Percentiles rank a stretch among this genome's conserved stretches.
phyloP scores from a whole-genome alignment of 1,140 invertebrate species.

The Spodoptera frugiperda region DNA sequence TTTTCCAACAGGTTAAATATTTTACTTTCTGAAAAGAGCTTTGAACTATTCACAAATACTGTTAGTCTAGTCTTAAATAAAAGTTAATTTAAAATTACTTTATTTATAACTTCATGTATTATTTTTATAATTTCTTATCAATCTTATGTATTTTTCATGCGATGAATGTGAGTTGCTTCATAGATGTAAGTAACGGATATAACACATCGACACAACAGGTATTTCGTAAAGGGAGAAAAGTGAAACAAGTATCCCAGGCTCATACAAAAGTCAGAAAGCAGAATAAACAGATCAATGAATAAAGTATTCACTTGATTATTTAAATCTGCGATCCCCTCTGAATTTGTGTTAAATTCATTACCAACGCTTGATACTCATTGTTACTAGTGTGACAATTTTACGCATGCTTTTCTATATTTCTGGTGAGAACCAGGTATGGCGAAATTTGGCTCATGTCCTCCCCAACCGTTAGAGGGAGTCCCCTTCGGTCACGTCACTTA shows the following conservation, averaged over 20 bases:
- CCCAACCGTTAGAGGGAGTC: constrained; percentile 62
- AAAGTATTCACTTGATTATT: constrained; percentile 16
- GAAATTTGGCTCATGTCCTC: constrained; percentile 60
- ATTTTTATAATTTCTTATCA: too few species aligned
- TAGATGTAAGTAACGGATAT: constrained; percentile 1
- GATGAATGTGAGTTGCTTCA: not conserved
- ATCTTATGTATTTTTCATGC: too few species aligned
- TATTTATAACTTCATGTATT: too few species aligned
- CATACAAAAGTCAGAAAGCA: constrained; percentile 8
- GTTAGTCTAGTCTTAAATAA: too few species aligned
- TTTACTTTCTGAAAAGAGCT: too few species aligned
- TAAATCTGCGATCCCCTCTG: constrained; percentile 20
- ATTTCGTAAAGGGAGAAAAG: not conserved
- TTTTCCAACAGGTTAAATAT: too few species aligned
- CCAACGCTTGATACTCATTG: constrained; percentile 1
- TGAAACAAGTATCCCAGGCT: not conserved
- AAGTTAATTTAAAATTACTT: too few species aligned
- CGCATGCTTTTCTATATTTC: constrained; percentile 37
- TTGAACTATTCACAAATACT: too few species aligned
- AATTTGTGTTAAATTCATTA: constrained; percentile 23
- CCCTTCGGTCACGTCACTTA: constrained; percentile 73
- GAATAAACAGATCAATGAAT: constrained; percentile 35
- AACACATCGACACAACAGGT: not conserved
- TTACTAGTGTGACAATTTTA: constrained; percentile 35
- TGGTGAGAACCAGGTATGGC: constrained; percentile 46